Evolutionary conservation across 1,140 invertebrate genomes (phyloP), one percentile per base, ranked within the genome.

Genomic region (Trypoxylus dichotomus): DNA sequence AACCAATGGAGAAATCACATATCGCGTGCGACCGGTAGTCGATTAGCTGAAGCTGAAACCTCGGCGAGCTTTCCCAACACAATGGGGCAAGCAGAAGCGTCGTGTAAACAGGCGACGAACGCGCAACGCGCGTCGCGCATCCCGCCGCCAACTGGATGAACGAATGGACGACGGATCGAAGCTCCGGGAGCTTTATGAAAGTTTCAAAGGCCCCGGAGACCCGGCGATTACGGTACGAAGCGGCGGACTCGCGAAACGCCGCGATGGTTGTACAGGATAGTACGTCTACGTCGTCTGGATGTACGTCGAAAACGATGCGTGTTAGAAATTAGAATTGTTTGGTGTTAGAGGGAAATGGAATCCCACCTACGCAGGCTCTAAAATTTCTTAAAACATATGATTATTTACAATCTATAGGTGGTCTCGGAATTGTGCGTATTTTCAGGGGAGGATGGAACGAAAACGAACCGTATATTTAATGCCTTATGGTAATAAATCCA

Each of bases 111-210:
- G 11, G 19, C 25, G 19, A 24, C 24, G 7, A 68, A 7, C 3
- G 60, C 60, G 60, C 60, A 68, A 24, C 60, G 21, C 27, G 21
- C 11, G 60, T 68, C 60, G 60, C 60, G 60, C 60, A 68, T 29
- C 60, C 24, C 60, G 27, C 60, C 8, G 60, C 60, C 60, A 13
- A 68, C 60, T 68, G 21, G 60, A 68, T 68, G 24, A 19, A 54
- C 47, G 47, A 19, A 15, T 6, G 15, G 10, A 37, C 32, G 32
- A 54, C 24, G 60, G 60, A 29, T 68, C 60, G 60, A 68, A 68
- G 60, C 60, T 68, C 60, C 60, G 60, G 60, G 60, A 68, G 60
- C 60, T 68, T 68, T 68, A 68, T 68, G 60, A 68, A 68, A 68
- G 21, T 68, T 68, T 68, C 60, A 68, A 29, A 68, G 19, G 60